Evolutionary conservation across 2,797 vertebrate genomes (phyloP), one percentile per base, ranked within the genome.

Genomic region (Lateolabrax maculatus): DNA sequence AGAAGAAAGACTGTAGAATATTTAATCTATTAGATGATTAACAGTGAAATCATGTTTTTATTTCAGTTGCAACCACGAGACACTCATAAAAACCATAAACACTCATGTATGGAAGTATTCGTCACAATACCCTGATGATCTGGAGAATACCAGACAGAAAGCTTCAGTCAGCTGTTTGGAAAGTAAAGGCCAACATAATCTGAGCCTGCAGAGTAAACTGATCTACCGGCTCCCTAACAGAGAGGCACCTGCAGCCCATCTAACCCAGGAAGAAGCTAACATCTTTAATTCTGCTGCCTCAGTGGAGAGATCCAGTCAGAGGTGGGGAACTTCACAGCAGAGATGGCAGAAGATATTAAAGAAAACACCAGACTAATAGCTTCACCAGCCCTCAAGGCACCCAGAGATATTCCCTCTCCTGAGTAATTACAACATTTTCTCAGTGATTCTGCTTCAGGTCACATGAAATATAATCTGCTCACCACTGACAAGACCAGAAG

Each of bases 361-460:
- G n/a, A n/a, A n/a, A n/a, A n/a, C 31, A 73, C 4, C 55, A 71
- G 27, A 52, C 60, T 71, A 77, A 85, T 65, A 31, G 52, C 46
- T 72, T 71, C 68, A 63, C 44, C 16, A 27, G 11, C 34, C 53
- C 64, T 58, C 25, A 13, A 74, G 60, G 27, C 49, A 37, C 10
- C 9, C 41, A 18, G 13, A 75, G 43, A 66, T 46, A 58, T 66
- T 49, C 53, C 36, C 46, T 36, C 21, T 60, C 48, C 55, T 44
- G 15, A 76, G 64, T 52, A 76, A 76, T n/a, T n/a, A n/a, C 53
- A 21, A 31, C 57, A 37, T 55, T 44, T 39, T 18, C 44, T 65
- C 21, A 37, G 44, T 63, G 43, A 57, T 21, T 27, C 62, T 44
- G 29, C 8, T 44, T 60, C 46, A 9, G 5, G 51, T 23, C 31